Evolutionary conservation across 2,888 invertebrate species (phyloP), one percentile per base, ranked within the genome.

Genomic region (Coleophora flavipennella): DNA sequence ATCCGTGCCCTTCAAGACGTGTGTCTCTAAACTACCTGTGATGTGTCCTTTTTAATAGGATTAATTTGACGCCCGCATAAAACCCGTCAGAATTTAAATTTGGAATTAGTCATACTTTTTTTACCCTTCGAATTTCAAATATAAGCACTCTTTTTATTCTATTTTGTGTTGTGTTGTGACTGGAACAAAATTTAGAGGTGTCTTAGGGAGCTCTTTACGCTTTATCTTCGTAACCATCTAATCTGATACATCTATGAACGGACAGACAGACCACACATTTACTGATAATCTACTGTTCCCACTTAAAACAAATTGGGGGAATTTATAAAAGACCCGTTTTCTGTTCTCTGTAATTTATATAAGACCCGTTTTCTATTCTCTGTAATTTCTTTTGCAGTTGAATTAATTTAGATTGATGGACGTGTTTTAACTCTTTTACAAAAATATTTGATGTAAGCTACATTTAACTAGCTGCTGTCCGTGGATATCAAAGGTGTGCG

Each of bases 11-110:
- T 53, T 50, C 45, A 44, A 39, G 40, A 41, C 36, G 36, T 29
- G 43, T 51, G 52, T 56, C 51, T 45, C 54, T 55, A 47, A 51
- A 50, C 51, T 53, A 57, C 55, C 55, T 59, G 50, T 50, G 57
- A 64, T 64, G 60, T 56, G 54, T 61, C 69, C 67, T 66, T 44
- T 41, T 41, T 71, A 73, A 73, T 74, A 74, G 68, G 76, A 77
- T 79, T 78, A 75, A 55, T 61, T 56, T 67, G 62, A 67, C 54
- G 55, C 47, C 48, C 46, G 48, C 48, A 47, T 49, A 46, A 50
- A 49, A 51, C 3, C 20, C 20, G 20, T 20, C 20, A 20, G 20
- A 20, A 20, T 20, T 20, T 20, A 20, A 20, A 20, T 20, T 33
- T 36, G 35, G 48, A 43, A 44, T 40, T 36, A 35, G 45, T 46